Percentiles rank a stretch among this genome's conserved stretches.
Conservation (phyloP, 2,797 vertebrate genomes). For the Chiloscyllium punctatum region DNA sequence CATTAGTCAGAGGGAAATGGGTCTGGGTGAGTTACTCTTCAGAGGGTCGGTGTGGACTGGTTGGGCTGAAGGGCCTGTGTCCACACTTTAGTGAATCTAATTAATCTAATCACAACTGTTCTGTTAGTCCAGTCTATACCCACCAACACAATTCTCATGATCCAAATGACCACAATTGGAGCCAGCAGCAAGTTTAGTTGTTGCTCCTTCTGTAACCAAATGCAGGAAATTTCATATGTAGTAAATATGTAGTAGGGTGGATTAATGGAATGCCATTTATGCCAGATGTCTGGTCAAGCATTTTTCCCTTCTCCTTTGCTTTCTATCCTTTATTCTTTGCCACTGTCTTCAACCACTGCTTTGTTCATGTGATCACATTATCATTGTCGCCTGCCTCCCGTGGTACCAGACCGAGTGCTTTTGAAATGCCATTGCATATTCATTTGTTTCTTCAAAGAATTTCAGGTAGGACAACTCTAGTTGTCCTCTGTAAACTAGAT, state of each 20-base stretch:
- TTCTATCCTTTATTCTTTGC: neutral
- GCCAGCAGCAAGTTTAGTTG: neutral
- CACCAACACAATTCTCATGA: neutral
- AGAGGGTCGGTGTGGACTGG: too few species aligned
- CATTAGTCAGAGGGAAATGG: too few species aligned
- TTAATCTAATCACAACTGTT: neutral
- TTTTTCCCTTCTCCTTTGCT: neutral
- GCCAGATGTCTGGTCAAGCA: neutral
- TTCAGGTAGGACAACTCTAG: neutral
- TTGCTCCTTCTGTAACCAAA: neutral
- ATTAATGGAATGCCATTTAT: neutral
- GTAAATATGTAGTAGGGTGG: neutral
- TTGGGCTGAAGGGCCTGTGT: too few species aligned
- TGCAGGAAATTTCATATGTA: neutral
- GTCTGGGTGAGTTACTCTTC: too few species aligned
- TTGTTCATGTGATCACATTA: neutral
- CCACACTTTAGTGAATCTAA: too few species aligned
- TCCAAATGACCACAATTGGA: neutral
- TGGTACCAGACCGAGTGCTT: neutral
- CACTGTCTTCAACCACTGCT: neutral
- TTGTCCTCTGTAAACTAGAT: neutral
- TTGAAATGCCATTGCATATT: neutral
- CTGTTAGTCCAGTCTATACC: neutral
- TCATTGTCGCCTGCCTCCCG: neutral
- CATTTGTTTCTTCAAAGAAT: neutral